Percentiles rank a stretch among this genome's conserved stretches.
phyloP scores from a whole-genome alignment of 2,888 invertebrate species.

The Eupithecia insigniata region DNA sequence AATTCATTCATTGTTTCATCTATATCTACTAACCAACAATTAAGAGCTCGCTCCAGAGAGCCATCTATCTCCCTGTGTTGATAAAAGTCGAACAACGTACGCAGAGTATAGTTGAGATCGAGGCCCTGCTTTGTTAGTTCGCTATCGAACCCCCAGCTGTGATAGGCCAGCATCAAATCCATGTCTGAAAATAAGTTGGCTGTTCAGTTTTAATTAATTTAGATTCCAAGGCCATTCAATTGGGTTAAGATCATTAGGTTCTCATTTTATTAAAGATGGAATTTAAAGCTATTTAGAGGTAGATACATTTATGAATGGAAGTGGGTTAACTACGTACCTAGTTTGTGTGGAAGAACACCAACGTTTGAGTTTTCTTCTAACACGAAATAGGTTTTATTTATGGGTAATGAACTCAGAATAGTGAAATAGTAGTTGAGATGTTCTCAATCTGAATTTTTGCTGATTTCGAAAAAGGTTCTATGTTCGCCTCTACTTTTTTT shows the following conservation, averaged over 20 bases:
- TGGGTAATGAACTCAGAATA: too few relatives aligned
- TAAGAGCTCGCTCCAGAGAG: constrained; percentile 56
- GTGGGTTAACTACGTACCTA: too few relatives aligned
- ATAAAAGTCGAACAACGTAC: constrained; percentile 87
- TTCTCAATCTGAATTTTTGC: too few relatives aligned
- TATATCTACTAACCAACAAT: constrained; percentile 59
- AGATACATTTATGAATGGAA: not conserved
- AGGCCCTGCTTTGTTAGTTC: constrained; percentile 87
- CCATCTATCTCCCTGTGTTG: constrained; percentile 76
- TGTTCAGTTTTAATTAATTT: not conserved
- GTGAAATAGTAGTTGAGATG: too few relatives aligned
- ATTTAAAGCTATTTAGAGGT: too few relatives aligned
- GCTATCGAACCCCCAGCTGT: constrained; percentile 86
- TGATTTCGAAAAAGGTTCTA: too few relatives aligned
- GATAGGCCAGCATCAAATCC: constrained; percentile 86
- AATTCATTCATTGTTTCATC: not conserved
- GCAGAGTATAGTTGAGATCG: constrained; percentile 87
- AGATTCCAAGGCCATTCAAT: not conserved
- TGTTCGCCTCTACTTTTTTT: too few relatives aligned
- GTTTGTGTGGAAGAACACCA: not conserved
- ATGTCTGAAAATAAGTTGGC: constrained; percentile 62
- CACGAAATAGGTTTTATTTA: too few relatives aligned
- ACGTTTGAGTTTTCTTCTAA: too few relatives aligned
- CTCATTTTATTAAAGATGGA: too few relatives aligned
- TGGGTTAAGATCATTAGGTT: too few relatives aligned